Base-by-base conservation (phyloP, 1,140 invertebrate species). In the Drosophila willistoni region DNA sequence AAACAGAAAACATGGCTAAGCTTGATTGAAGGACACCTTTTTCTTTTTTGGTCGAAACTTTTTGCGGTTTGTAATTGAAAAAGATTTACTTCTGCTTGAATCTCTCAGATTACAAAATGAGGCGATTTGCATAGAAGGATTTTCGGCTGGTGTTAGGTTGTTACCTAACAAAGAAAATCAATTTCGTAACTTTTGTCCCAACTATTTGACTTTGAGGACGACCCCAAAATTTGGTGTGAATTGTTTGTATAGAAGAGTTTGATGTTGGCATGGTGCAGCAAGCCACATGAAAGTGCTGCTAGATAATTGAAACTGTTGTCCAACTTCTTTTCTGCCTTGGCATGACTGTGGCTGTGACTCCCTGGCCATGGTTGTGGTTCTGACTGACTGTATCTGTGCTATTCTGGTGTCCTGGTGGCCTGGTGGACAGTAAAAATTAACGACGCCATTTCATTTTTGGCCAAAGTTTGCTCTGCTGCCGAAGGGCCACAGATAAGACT, bases 251-350 rank as follows among this genome's bases (percentile, higher is more conserved):
- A 12, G 25, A 39, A 63, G 64, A 39, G 51, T 56, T 59, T 3
- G 3, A 47, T 17, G 44, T 47, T 47, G 14, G 14, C 44, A 47
- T 47, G 44, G 44, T n/a, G 57, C 57, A 54, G 72, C 51, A 36
- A 64, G 79, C 83, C 83, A 86, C 83, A 87, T 86, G 76, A 86
- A 86, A 87, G 82, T 66, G 69, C 61, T 71, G 74, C 64, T 65
- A 79, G 82, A 87, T 89, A 87, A 86, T 86, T 86, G 82, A 83
- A 86, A 87, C 75, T 77, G 74, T 55, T 68, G 71, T 59, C 73
- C 67, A 77, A 74, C 76, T 71, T 61, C 76, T 57, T 34, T 36
- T 62, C 64, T 63, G 42, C 54, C 44, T 47, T 42, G 25, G 12
- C 57, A 25, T 62, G 61, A 63, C 22, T 47, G 56, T 25, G 54